Evolutionary conservation across 2,888 invertebrate genomes (phyloP).

Genomic region (Coecobrya sp.): DNA sequence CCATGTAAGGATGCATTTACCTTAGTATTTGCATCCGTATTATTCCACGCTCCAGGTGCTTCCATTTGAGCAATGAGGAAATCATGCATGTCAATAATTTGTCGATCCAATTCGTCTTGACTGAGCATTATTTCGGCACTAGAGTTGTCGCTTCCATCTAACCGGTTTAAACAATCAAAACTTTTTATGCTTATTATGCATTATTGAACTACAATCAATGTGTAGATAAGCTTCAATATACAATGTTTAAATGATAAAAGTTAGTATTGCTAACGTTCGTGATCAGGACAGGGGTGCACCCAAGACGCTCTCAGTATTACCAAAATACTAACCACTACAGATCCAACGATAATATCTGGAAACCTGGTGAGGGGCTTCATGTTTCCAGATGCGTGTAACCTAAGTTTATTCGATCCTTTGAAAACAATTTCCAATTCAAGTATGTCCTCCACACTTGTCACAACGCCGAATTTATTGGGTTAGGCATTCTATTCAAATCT

Average conservation of each 20-base stretch:
- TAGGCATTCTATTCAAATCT: slow-evolving; percentile 49
- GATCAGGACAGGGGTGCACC: slow-evolving; percentile 41
- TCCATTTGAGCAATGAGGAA: slow-evolving; percentile 76
- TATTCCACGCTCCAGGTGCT: slow-evolving; percentile 51
- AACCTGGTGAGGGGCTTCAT: slow-evolving; percentile 58
- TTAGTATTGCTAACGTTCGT: slow-evolving; percentile 34
- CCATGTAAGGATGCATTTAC: slow-evolving; percentile 54
- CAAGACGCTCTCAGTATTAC: background rate
- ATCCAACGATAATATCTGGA: slow-evolving; percentile 38
- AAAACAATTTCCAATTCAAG: background rate
- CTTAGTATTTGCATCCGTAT: slow-evolving; percentile 57
- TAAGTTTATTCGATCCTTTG: background rate
- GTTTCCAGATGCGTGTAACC: background rate
- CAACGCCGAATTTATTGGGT: slow-evolving; percentile 65
- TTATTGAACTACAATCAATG: background rate
- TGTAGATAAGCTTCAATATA: background rate
- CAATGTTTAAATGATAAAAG: background rate
- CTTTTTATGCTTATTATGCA: background rate
- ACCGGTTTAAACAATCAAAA: background rate
- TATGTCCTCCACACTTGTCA: background rate
- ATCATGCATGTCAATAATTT: slow-evolving; percentile 74
- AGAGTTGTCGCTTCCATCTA: background rate
- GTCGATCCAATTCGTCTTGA: slow-evolving; percentile 64
- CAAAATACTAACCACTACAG: background rate
- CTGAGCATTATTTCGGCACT: slow-evolving; percentile 17